Base-by-base conservation (phyloP, 2,888 invertebrate genomes). In the Eupithecia vulgata region DNA sequence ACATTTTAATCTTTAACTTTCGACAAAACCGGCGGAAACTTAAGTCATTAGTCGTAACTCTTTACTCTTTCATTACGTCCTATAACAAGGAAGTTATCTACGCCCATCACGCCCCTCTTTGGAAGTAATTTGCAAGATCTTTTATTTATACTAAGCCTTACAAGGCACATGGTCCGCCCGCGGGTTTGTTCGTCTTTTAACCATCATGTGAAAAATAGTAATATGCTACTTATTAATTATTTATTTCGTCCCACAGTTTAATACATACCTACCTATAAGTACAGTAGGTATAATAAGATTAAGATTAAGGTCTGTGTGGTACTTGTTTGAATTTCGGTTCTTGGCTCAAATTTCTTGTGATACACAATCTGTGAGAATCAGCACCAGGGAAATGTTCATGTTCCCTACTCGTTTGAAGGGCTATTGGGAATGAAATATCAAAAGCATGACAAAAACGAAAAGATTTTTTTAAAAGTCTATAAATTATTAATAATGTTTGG, bases 21-120 rank as follows among this genome's bases (percentile, higher is more conserved):
- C 37, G 25, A 57, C 57, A 25, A 25, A 52, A 57, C 25, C 57
- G 37, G 17, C 40, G 61, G 7, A 37, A 62, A 37, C 62, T 62
- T 34, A 62, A 35, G 62, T 35, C 62, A 62, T 62, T 62, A 64
- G 62, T 37, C 37, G 35, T 64, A 64, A 64, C 62, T 64, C 62
- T 35, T 64, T 64, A 64, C 62, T 64, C 62, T 34, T 34, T 64
- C 62, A 64, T 64, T 64, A 64, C 37, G 34, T 64, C 35, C 21
- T 64, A n/a, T 35, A 21, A 64, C 62, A 64, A 35, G 35, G 12
- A 57, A 57, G 57, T 57, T 57, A 57, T 35, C 62, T n/a, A 21
- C 62, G 34, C 37, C n/a, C 62, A 37, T 37, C n/a, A 21, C 62
- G 34, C 37, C n/a, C 62, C 62, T 37, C n/a, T 64, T 64, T 37